These are phyloP conservation scores for Pyrrhia umbra DNA, from an alignment of 2,888 invertebrate species.

Conservation along the genomic window DNA sequence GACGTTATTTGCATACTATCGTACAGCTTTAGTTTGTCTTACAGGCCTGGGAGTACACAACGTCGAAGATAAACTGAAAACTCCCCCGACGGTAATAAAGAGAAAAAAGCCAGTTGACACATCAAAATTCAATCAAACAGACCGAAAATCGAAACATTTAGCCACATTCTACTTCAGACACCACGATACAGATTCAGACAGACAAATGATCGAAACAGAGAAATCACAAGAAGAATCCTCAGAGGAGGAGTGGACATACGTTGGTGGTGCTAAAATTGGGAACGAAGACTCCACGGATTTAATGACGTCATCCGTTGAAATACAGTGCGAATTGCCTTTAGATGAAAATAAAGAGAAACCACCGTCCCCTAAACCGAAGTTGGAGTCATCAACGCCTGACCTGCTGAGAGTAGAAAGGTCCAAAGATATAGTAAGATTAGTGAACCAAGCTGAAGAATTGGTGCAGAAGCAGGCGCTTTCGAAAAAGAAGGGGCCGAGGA, in stretches of 20 bases:
- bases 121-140: slow-evolving; percentile 92
- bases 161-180: slow-evolving; percentile 96
- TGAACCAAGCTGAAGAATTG: slow-evolving; percentile 95
- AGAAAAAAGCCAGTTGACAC: slow-evolving; percentile 89
- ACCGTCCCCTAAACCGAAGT: slow-evolving; percentile 78
- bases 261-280: slow-evolving; percentile 83
- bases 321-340: slow-evolving; percentile 84
- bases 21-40: slow-evolving; percentile 59
- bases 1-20: slow-evolving; percentile 26
- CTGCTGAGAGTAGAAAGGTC: slow-evolving; percentile 87
- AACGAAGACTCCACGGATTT: slow-evolving; percentile 87
- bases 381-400: slow-evolving; percentile 85
- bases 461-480: slow-evolving; percentile 91
- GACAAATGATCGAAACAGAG: slow-evolving; percentile 90
- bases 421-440: slow-evolving; percentile 93
- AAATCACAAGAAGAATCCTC: slow-evolving; percentile 87
- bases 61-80: slow-evolving; percentile 76
- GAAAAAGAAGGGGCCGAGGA: slow-evolving; percentile 84
- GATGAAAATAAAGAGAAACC: slow-evolving; percentile 78
- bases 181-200: slow-evolving; percentile 96
- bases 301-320: slow-evolving; percentile 88
- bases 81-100: slow-evolving; percentile 86
- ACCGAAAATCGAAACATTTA: slow-evolving; percentile 94
- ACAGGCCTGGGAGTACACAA: slow-evolving; percentile 78
- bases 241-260: slow-evolving; percentile 92